Base-by-base conservation (phyloP, 2,797 vertebrate species). In the Melanotaenia nigrans region DNA sequence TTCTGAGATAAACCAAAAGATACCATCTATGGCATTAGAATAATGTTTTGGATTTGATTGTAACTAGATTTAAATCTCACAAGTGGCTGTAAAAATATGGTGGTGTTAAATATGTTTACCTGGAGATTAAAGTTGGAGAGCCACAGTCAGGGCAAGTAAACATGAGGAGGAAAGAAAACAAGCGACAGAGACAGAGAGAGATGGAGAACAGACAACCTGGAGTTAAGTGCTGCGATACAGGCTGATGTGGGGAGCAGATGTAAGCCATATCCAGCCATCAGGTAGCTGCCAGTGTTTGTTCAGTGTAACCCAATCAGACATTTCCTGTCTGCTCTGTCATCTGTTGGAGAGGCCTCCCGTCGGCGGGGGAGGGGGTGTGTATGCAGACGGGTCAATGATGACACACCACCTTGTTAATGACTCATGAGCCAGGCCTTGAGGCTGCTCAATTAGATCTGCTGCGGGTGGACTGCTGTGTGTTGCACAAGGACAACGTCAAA, bases 211-310 rank as follows among this genome's bases (percentile, higher is more conserved):
- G 78, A 83, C 71, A 75, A 75, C 65, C 12, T 24, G 67, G 67
- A 80, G 84, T 74, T 75, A 51, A 83, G 82, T 65, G 78, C 80
- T 79, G 74, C 13, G 78, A 84, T 81, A 65, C 78, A 74, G 81
- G 72, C 82, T 92, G 85, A 93, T 92, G 93, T 79, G 81, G 75
- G 10, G 85, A 93, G 91, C 93, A 95, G 90, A 95, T 95, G 89
- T 87, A 84, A 87, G 74, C 80, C 89, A 70, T 89, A 81, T 73
- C 56, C 86, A 61, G 80, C 87, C 83, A 87, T 93, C 88, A 91
- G 92, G 92, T 95, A 93, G 92, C 91, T 88, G 86, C 79, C 84
- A 11, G 79, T 94, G 87, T 95, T 94, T 95, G 94, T 90, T 86
- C 85, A 84, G 49, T 1, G 92, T 94, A 95, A 95, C 86, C 87